These are phyloP conservation scores for Catharus minimus DNA, from an alignment of 2,113 vertebrate species.

Conservation along the genomic window DNA sequence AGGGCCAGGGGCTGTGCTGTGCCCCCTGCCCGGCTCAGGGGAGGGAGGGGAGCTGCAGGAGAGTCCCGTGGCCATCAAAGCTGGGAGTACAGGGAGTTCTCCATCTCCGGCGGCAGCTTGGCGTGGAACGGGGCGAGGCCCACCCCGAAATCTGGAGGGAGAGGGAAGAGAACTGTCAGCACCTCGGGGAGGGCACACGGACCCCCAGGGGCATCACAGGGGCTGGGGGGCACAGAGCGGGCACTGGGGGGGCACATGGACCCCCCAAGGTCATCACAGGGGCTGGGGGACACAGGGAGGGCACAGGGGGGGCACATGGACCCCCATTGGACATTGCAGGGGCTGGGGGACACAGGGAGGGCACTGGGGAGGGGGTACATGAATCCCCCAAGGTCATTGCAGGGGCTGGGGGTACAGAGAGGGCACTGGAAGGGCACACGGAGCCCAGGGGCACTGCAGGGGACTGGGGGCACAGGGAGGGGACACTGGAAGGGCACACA, in stretches of 20 bases:
- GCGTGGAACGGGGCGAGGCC: conserved; percentile 55
- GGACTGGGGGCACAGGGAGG: no score
- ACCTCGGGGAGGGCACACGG: not conserved
- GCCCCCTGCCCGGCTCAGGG: not conserved
- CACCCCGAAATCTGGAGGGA: conserved; percentile 56
- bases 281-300: no score
- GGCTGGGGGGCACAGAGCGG: no score
- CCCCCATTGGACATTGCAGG: no score
- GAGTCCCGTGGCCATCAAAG: conserved; percentile 32
- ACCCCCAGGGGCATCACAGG: not conserved
- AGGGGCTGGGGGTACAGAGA: no score
- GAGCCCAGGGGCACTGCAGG: no score
- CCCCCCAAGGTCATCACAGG: no score
- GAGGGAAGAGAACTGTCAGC: not conserved
- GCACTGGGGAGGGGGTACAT: not conserved
- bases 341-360: no score
- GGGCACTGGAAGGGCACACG: rapidly evolving
- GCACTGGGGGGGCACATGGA: no score
- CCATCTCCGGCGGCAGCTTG: conserved; percentile 67
- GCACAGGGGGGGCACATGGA: rapidly evolving
- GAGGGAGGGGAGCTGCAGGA: not conserved
- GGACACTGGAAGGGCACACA: no score
- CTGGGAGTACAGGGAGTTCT: conserved; percentile 66
- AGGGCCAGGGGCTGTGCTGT: not conserved
- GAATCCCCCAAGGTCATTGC: no score